These are phyloP conservation scores for Neomorphus geoffroyi DNA, from an alignment of 2,797 vertebrate species.

Conservation along the genomic window DNA sequence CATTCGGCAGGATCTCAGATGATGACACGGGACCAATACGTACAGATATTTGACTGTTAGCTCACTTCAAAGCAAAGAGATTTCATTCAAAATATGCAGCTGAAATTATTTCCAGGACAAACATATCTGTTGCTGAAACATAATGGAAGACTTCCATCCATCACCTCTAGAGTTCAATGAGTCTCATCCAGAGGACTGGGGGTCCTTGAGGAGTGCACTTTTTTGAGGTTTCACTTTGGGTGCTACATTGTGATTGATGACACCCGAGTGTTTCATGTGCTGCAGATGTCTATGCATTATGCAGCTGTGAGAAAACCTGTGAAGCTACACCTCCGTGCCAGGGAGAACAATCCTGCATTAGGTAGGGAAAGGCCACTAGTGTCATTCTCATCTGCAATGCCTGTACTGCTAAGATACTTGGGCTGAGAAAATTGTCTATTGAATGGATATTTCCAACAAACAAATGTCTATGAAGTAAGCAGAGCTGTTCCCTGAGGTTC, in stretches of 20 bases:
- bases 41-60: neutral
- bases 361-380: neutral
- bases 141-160: neutral
- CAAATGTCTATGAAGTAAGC: slow-evolving; percentile 51
- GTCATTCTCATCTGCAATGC: neutral
- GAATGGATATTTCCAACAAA: slow-evolving; percentile 1
- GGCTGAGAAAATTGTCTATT: neutral
- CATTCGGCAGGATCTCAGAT: neutral
- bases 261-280: neutral
- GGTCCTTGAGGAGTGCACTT: neutral
- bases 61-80: neutral
- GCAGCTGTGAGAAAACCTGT: neutral
- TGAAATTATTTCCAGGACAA: neutral
- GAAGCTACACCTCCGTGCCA: neutral
- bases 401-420: neutral
- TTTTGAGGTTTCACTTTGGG: neutral
- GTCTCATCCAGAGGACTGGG: neutral
- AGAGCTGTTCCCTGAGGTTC: slow-evolving; percentile 50
- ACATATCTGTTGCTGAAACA: neutral
- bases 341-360: neutral
- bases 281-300: neutral
- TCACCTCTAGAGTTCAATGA: neutral
- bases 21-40: neutral
- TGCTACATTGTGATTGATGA: neutral
- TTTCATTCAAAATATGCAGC: neutral